Evolutionary conservation across 2,888 invertebrate genomes (phyloP).

Genomic region (Serripes groenlandicus): DNA sequence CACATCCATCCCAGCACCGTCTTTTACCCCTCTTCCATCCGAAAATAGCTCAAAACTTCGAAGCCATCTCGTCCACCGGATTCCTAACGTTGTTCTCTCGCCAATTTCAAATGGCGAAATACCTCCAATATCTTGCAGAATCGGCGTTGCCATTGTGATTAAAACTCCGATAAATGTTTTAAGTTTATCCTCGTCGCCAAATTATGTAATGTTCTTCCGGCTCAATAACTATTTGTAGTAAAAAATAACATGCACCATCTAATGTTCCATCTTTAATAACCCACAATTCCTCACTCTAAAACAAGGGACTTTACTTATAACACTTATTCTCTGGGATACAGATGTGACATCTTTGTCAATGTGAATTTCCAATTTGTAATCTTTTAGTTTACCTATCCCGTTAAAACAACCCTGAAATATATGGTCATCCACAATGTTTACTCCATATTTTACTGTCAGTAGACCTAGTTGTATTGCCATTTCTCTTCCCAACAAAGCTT

Average conservation of each 20-base stretch:
- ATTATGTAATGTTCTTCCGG: constrained; percentile 14
- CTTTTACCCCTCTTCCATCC: constrained; percentile 19
- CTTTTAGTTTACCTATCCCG: too few relatives aligned
- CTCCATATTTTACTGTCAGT: too few relatives aligned
- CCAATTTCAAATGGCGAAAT: neutral
- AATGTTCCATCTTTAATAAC: neutral
- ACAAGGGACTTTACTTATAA: too few relatives aligned
- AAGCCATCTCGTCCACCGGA: constrained; percentile 35
- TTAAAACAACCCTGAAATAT: too few relatives aligned
- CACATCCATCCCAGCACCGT: constrained; percentile 29
- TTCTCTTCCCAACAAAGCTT: too few relatives aligned
- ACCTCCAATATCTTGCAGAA: neutral
- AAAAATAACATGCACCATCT: constrained; percentile 14
- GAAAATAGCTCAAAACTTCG: constrained; percentile 28
- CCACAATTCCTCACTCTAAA: too few relatives aligned
- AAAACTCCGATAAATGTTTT: neutral
- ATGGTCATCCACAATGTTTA: too few relatives aligned
- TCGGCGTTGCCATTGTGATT: neutral
- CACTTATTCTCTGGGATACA: too few relatives aligned
- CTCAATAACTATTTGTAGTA: neutral
- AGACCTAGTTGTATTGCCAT: too few relatives aligned
- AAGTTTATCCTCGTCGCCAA: constrained; percentile 17
- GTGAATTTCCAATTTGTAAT: too few relatives aligned
- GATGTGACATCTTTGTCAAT: too few relatives aligned
- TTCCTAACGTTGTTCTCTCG: constrained; percentile 12